Percentiles rank a stretch among this genome's conserved stretches.
phyloP scores from a whole-genome alignment of 2,113 vertebrate genomes.

The Psilopsiagon aurifrons region DNA sequence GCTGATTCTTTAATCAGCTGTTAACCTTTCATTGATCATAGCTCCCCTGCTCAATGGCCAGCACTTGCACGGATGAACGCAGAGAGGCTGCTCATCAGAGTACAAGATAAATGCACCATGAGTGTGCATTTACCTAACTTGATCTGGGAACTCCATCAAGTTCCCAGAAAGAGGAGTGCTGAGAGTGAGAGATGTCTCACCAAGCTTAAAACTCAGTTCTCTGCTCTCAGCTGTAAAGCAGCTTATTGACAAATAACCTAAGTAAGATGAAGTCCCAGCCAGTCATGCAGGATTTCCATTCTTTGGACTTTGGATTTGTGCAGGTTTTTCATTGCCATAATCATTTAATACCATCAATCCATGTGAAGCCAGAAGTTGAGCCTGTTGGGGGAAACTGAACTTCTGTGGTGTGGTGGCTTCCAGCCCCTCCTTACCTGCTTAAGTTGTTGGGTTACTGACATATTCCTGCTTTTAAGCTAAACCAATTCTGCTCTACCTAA shows the following conservation, averaged over 20 bases:
- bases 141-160: neutral
- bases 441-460: neutral
- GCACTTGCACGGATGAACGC: neutral
- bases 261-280: neutral
- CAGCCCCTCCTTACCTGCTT: neutral
- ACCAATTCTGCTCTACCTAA: neutral
- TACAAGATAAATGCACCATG: fast-evolving
- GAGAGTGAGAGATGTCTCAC: neutral
- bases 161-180: neutral
- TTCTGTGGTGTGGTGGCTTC: neutral
- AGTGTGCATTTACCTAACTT: neutral
- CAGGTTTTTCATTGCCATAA: neutral
- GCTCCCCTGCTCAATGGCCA: neutral
- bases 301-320: neutral
- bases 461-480: neutral
- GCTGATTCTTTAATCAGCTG: neutral
- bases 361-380: neutral
- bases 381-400: neutral
- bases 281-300: neutral
- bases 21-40: neutral
- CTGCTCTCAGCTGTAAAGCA: neutral
- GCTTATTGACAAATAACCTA: neutral
- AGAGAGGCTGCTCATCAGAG: neutral
- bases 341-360: neutral
- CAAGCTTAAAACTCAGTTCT: neutral